Evolutionary conservation across 2,888 invertebrate genomes (phyloP).

Genomic region (Lochmaea capreae): DNA sequence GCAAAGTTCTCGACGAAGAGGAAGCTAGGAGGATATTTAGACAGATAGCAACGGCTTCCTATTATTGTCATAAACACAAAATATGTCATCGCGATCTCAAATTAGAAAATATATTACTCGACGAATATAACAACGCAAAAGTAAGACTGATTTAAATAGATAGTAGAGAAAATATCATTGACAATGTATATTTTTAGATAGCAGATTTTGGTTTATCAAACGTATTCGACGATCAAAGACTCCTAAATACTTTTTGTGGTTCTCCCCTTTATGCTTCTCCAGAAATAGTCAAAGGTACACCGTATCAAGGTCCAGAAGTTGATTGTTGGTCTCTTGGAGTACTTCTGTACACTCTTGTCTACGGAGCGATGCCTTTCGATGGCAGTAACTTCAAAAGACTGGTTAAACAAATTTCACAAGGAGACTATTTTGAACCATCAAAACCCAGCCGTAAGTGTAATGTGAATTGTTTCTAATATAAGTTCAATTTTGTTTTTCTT

Average conservation of each 20-base stretch:
- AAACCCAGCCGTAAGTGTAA: constrained; percentile 84
- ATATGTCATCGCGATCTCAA: constrained; percentile 97
- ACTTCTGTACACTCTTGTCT: constrained; percentile 95
- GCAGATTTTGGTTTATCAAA: constrained; percentile 99
- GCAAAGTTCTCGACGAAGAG: constrained; percentile 89
- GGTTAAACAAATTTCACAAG: constrained; percentile 96
- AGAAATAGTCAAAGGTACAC: constrained; percentile 96
- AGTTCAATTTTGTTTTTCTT: constrained; percentile 52
- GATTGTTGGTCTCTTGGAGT: constrained; percentile 97
- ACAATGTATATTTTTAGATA: constrained; percentile 72
- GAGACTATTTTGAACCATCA: constrained; percentile 97
- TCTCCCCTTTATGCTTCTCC: constrained; percentile 97
- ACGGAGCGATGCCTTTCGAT: constrained; percentile 99
- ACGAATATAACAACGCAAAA: constrained; percentile 95
- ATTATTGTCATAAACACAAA: constrained; percentile 98
- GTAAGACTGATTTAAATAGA: constrained; percentile 64
- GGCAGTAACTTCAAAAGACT: constrained; percentile 97
- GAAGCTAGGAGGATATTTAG: constrained; percentile 96
- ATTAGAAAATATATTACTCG: constrained; percentile 93
- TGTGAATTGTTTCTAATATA: not conserved
- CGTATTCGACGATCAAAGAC: constrained; percentile 89
- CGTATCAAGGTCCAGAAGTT: constrained; percentile 97
- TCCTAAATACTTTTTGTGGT: constrained; percentile 94
- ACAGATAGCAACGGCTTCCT: constrained; percentile 95
- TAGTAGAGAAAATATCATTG: constrained; percentile 6